A percentile compares a stretch with the other conserved stretches of the same genome.
Evolutionary conservation across 2,888 invertebrate genomes (phyloP).

Genomic region (Bhutanitis thaidina): DNA sequence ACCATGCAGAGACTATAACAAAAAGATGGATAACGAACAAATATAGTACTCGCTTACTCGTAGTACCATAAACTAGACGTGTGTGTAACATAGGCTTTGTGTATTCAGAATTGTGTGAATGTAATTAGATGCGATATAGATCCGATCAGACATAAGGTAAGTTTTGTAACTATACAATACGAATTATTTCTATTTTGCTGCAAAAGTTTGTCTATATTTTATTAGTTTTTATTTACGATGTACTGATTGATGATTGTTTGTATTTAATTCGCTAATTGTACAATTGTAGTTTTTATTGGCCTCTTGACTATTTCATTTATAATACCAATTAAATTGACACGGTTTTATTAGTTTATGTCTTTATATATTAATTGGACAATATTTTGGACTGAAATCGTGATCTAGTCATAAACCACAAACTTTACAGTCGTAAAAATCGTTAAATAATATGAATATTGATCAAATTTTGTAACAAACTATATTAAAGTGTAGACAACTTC

Average conservation of each 20-base stretch:
- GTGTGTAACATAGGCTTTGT: conserved; percentile 10
- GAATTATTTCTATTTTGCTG: background rate
- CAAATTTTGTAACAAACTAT: too few relatives aligned
- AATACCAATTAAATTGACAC: background rate
- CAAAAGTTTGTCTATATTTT: too few relatives aligned
- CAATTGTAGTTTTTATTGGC: background rate
- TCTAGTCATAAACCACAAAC: background rate
- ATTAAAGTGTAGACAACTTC: too few relatives aligned
- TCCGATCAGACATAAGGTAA: background rate
- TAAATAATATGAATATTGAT: too few relatives aligned
- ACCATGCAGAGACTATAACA: too few relatives aligned
- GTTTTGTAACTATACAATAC: background rate
- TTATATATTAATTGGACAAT: background rate
- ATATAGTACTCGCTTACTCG: too few relatives aligned
- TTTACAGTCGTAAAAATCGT: too few relatives aligned
- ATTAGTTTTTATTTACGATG: too few relatives aligned
- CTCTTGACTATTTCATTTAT: conserved; percentile 8
- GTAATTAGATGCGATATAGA: background rate
- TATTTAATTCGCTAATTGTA: background rate
- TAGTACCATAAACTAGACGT: conserved; percentile 9
- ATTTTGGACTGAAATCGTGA: background rate
- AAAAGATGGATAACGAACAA: conserved; percentile 11
- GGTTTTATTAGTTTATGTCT: conserved; percentile 2
- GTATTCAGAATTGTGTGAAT: conserved; percentile 6
- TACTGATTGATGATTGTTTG: background rate